Base-by-base conservation (phyloP, 2,797 vertebrate species). In the Hydrophis major region DNA sequence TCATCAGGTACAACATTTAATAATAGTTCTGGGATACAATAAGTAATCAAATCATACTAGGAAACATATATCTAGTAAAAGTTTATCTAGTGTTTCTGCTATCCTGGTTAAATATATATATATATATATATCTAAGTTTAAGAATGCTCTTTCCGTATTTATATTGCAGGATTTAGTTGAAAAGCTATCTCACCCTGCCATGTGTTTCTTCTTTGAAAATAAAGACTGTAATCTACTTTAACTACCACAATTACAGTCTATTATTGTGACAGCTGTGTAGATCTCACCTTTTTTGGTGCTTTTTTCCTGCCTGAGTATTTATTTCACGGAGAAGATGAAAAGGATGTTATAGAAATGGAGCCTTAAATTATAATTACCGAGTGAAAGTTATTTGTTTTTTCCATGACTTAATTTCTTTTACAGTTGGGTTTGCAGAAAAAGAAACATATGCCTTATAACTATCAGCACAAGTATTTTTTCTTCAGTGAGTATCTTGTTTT, bases 391-490 rank as follows among this genome's bases (percentile, higher is more conserved):
- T 25, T 28, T 89, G 56, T n/a, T 57, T 12, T 66, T 59, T 50
- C 27, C 25, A 56, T 92, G 32, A 25, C 13, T 53, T 53, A 69
- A 47, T 87, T 86, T 87, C n/a, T 63, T 88, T 88, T 88, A 27
- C 91, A 92, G 86, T 25, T 92, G 13, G 91, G 91, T n/a, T 55
- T n/a, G 60, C 91, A 92, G 61, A 92, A 88, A 27, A 92, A 92
- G 60, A 92, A 92, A 78, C 37, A 56, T 50, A 63, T 92, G 91
- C 91, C 91, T 28, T 92, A 92, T 53, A 92, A 92, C 56, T 37
- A 92, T 53, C 91, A 92, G 25, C 91, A 92, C 86, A 66, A 57
- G n/a, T 92, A 92, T 25, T 92, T 92, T 27, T 69, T 50, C 50
- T 27, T 92, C 86, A 66, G 91, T 92, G 86, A 92, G 91, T 87